Evolutionary conservation across 2,888 invertebrate species (phyloP), one percentile per base, ranked within the genome.

Genomic region (Tipula lateralis): DNA sequence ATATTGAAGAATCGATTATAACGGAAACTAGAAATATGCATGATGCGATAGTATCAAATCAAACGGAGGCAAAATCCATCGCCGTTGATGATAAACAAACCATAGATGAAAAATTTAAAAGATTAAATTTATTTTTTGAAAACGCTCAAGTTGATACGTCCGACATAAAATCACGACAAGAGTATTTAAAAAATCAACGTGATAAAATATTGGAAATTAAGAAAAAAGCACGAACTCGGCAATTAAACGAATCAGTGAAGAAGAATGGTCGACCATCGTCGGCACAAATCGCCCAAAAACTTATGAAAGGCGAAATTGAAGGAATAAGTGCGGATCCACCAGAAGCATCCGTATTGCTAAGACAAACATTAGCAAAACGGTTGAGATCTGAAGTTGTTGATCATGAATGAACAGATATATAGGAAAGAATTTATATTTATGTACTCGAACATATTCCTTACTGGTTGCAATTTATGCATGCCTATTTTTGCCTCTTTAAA

Each of bases 181-280:
- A 95, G 86, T 98, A 98, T 89, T 91, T 99, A 85, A 93, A 95
- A 84, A 94, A 95, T 85, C 98, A 98, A 89, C 92, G 98, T 29
- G 98, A 98, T 89, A 97, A 97, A 88, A 92, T 99, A 84, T 92
- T 98, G 81, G 95, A 95, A 24, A 91, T 98, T 88, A 99, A 98
- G 90, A 96, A 95, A 88, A 94, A 95, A 88, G 97, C 95, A 29
- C 92, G 98, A 24, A 95, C 96, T 88, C 94, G 95, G 87, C 94
- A 96, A 88, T 91, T 97, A 6, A 93, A 92, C 34, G 92, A 91
- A 39, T 93, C 92, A 13, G 93, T 94, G 84, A 90, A 90, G 0
- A 91, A 91, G 83, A 87, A 89, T 85, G 89, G 86, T 2, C 88
- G 94, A 34, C 96, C 96, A 0, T 93, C 93, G 85, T 96, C 96